These are phyloP conservation scores for Hemicrepidius hirtus DNA, from an alignment of 2,888 invertebrate genomes.

Conservation along the genomic window DNA sequence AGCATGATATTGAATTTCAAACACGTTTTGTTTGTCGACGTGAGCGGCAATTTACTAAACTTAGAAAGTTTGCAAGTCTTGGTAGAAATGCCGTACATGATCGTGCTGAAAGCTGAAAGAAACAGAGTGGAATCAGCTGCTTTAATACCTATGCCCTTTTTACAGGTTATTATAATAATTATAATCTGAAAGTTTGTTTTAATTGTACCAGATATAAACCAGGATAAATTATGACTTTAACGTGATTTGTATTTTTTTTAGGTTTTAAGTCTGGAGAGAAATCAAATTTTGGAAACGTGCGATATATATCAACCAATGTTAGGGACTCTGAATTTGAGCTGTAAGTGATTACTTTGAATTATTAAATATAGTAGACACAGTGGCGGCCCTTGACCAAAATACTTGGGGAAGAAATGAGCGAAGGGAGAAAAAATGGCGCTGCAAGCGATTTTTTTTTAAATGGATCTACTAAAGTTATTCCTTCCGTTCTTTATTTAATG, in stretches of 20 bases:
- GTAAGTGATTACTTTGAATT: constrained; percentile 69
- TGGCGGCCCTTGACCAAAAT: too few relatives aligned
- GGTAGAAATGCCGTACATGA: constrained; percentile 73
- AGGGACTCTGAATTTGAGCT: constrained; percentile 75
- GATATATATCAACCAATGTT: constrained; percentile 76
- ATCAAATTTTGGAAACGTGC: constrained; percentile 73
- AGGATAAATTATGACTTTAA: too few relatives aligned
- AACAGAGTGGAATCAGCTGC: constrained; percentile 74
- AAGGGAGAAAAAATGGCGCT: too few relatives aligned
- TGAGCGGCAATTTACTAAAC: constrained; percentile 75
- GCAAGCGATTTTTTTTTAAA: too few relatives aligned
- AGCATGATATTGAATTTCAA: constrained; percentile 73
- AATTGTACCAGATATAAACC: too few relatives aligned
- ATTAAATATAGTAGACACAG: too few relatives aligned
- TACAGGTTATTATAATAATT: constrained; percentile 72
- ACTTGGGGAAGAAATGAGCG: too few relatives aligned
- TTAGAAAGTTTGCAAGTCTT: constrained; percentile 73
- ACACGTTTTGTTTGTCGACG: constrained; percentile 76
- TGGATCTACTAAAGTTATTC: too few relatives aligned
- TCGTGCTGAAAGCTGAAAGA: constrained; percentile 76
- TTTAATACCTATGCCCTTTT: constrained; percentile 74
- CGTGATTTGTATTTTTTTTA: constrained; percentile 63
- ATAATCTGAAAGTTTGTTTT: too few relatives aligned
- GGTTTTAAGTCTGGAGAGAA: constrained; percentile 75
- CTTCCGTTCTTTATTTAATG: too few relatives aligned